Evolutionary conservation across 2,888 invertebrate genomes (phyloP).

Genomic region (Pyrrhia umbra): DNA sequence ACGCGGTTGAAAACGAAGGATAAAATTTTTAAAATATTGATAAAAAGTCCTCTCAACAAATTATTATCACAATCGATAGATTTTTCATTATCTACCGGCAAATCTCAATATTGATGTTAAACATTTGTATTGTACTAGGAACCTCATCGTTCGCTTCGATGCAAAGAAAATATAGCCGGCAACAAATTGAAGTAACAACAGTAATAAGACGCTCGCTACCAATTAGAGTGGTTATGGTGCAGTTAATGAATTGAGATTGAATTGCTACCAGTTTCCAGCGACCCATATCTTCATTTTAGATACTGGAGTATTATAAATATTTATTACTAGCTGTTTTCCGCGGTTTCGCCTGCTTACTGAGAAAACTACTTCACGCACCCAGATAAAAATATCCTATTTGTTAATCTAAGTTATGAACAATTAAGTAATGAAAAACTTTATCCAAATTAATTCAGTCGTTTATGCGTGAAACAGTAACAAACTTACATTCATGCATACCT

Average conservation of each 20-base stretch:
- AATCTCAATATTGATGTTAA: background rate
- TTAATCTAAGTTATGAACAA: no score
- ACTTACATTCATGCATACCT: no score
- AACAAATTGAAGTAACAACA: slow-evolving; percentile 16
- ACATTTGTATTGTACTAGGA: background rate
- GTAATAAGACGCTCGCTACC: slow-evolving; percentile 32
- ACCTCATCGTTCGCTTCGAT: slow-evolving; percentile 9
- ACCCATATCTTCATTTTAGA: slow-evolving; percentile 20
- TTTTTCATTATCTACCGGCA: background rate
- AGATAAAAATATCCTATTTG: no score
- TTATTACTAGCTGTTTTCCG: no score
- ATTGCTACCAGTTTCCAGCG: slow-evolving; percentile 23
- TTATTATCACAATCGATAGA: background rate
- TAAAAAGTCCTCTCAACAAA: background rate
- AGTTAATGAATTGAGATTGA: slow-evolving; percentile 36
- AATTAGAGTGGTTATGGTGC: slow-evolving; percentile 36
- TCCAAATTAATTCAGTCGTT: no score
- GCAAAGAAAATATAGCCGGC: background rate
- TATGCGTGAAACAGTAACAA: no score
- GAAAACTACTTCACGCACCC: no score
- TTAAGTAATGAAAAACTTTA: no score
- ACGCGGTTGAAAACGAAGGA: no score
- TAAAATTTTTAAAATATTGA: no score
- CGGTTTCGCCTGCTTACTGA: no score
- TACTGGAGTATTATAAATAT: background rate